These are phyloP conservation scores for Plectropomus leopardus DNA, from an alignment of 2,113 vertebrate genomes.

Conservation along the genomic window DNA sequence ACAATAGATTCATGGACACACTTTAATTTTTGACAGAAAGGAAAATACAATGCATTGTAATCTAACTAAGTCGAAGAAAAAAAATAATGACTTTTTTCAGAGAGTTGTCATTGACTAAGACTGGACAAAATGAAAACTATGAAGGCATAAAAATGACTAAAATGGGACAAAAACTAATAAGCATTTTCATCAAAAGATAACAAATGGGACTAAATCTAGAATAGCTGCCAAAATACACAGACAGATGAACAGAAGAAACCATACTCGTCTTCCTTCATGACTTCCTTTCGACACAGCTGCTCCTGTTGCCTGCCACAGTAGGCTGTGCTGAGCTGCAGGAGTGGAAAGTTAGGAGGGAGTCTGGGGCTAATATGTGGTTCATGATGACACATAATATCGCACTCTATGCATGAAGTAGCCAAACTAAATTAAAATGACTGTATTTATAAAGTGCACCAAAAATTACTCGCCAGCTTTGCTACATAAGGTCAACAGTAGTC, in stretches of 20 bases:
- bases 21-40: too few relatives aligned
- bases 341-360: slow-evolving; percentile 58
- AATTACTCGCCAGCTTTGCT: background rate
- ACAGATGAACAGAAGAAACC: slow-evolving; percentile 19
- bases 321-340: slow-evolving; percentile 49
- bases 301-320: slow-evolving; percentile 31
- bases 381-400: slow-evolving; percentile 47
- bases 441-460: slow-evolving; percentile 15
- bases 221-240: too few relatives aligned
- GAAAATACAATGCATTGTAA: too few relatives aligned
- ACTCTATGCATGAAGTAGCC: slow-evolving; percentile 27
- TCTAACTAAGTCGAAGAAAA: too few relatives aligned
- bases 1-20: too few relatives aligned
- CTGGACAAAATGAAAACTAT: too few relatives aligned
- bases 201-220: too few relatives aligned
- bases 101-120: too few relatives aligned
- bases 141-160: too few relatives aligned
- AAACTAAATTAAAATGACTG: slow-evolving; percentile 23
- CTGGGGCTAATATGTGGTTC: slow-evolving; percentile 52
- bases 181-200: too few relatives aligned
- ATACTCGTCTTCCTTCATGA: slow-evolving; percentile 19
- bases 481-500: slow-evolving; percentile 11
- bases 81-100: too few relatives aligned
- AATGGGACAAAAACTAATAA: too few relatives aligned
- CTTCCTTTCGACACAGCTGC: slow-evolving; percentile 49